These are phyloP conservation scores for Andrena chrysosceles DNA, from an alignment of 2,888 invertebrate species.

Conservation along the genomic window DNA sequence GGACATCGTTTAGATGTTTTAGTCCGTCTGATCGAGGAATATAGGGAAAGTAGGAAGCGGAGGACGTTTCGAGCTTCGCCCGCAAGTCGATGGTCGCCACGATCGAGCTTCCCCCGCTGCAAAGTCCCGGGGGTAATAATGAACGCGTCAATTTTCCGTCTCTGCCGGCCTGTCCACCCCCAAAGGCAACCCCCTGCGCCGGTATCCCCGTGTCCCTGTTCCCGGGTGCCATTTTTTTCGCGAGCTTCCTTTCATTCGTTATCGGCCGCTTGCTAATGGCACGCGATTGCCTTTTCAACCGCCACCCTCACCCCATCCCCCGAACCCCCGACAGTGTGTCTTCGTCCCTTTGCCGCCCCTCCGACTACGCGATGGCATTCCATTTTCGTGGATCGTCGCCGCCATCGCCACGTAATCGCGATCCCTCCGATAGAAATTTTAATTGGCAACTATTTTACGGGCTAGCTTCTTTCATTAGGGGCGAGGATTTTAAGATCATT, in stretches of 20 bases:
- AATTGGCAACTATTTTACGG: slow-evolving; percentile 31
- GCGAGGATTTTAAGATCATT: slow-evolving; percentile 24
- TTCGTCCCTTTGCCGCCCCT: slow-evolving; percentile 21
- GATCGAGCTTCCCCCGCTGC: slow-evolving; percentile 30
- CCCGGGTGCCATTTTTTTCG: slow-evolving; percentile 65
- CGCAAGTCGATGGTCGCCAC: slow-evolving; percentile 49
- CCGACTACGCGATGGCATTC: slow-evolving; percentile 8
- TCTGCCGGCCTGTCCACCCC: slow-evolving; percentile 61
- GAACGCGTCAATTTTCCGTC: slow-evolving; percentile 77
- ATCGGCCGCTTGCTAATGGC: slow-evolving; percentile 77
- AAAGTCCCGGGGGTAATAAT: slow-evolving; percentile 72
- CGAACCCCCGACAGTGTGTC: slow-evolving; percentile 11
- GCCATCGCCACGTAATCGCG: background rate
- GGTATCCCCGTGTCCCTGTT: slow-evolving; percentile 44
- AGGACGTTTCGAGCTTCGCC: background rate
- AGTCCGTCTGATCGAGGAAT: too few relatives aligned
- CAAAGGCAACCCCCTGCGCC: slow-evolving; percentile 19
- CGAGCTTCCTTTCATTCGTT: slow-evolving; percentile 72
- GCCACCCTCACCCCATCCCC: slow-evolving; percentile 20
- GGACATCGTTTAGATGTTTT: too few relatives aligned
- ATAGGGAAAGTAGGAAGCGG: slow-evolving; percentile 29
- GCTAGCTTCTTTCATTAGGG: background rate
- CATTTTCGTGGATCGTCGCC: slow-evolving; percentile 33
- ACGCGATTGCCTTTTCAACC: slow-evolving; percentile 74
- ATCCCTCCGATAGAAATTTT: slow-evolving; percentile 41